Percentiles rank a stretch among this genome's conserved stretches.
phyloP scores from a whole-genome alignment of 2,888 invertebrate genomes.

The Xylocampa areola region DNA sequence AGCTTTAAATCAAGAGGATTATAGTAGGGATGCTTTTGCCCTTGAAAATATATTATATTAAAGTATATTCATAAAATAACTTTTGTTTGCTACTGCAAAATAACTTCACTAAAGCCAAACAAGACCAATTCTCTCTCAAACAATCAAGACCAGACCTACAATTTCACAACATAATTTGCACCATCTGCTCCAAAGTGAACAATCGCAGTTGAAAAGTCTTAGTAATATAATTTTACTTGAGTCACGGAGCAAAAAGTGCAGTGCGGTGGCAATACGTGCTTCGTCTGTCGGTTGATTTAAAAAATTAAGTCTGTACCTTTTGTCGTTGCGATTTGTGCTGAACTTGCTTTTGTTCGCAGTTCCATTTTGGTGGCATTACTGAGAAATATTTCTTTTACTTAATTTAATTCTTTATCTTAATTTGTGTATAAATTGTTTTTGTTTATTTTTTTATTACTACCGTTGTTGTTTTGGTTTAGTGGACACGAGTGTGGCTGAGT shows the following conservation, averaged over 20 bases:
- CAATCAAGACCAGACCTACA: slow-evolving; percentile 25
- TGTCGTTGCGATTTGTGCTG: slow-evolving; percentile 46
- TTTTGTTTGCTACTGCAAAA: not conserved
- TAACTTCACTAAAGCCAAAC: not conserved
- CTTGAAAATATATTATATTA: no score
- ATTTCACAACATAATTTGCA: slow-evolving; percentile 27
- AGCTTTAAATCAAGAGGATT: no score
- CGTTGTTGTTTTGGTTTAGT: no score
- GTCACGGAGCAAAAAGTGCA: slow-evolving; percentile 45
- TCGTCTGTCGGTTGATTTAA: slow-evolving; percentile 50
- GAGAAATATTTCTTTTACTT: slow-evolving; percentile 30
- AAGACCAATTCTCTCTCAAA: slow-evolving; percentile 10
- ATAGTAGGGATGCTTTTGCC: no score
- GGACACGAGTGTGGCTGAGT: no score
- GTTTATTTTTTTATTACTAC: no score
- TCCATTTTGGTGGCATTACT: slow-evolving; percentile 27
- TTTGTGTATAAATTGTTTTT: no score
- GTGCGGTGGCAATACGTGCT: slow-evolving; percentile 48
- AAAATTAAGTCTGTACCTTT: slow-evolving; percentile 56
- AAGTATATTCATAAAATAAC: not conserved
- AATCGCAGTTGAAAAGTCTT: slow-evolving; percentile 33
- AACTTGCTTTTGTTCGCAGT: slow-evolving; percentile 33
- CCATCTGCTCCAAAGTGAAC: slow-evolving; percentile 44
- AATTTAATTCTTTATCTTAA: no score
- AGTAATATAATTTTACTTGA: slow-evolving; percentile 50